Conservation (phyloP, 2,113 vertebrate genomes). For the Amphiprion ocellaris region DNA sequence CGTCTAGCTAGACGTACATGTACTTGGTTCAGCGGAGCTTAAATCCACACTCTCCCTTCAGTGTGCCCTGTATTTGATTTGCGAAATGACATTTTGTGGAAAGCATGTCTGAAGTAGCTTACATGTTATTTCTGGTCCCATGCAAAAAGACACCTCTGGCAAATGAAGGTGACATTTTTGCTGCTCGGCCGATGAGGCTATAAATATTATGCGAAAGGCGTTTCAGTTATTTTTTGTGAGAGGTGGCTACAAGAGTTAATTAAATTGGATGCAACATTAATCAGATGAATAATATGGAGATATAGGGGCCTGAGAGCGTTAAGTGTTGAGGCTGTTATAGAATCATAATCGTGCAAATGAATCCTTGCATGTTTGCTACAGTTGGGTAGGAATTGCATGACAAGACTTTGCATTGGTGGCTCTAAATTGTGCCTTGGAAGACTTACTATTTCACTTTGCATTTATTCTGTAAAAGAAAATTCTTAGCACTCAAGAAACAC, state of each 20-base stretch:
- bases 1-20: neutral
- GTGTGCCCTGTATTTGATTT: constrained; percentile 27
- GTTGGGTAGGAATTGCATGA: neutral
- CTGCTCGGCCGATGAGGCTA: neutral
- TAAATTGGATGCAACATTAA: neutral
- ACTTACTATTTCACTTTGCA: too few relatives aligned
- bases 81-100: constrained; percentile 27
- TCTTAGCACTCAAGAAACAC: too few relatives aligned
- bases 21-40: neutral
- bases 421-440: neutral
- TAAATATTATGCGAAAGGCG: neutral
- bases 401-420: neutral
- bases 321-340: neutral
- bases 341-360: neutral
- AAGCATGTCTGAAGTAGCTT: constrained; percentile 9
- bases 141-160: neutral
- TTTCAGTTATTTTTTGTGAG: neutral
- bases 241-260: neutral
- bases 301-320: neutral
- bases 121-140: constrained; percentile 7
- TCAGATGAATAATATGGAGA: neutral
- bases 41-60: neutral
- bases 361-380: neutral
- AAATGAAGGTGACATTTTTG: constrained; percentile 41
- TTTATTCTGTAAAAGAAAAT: too few relatives aligned